A percentile compares a stretch with the other conserved stretches of the same genome.
Conservation (phyloP, 2,113 vertebrate species). For the Apodemus speciosus region DNA sequence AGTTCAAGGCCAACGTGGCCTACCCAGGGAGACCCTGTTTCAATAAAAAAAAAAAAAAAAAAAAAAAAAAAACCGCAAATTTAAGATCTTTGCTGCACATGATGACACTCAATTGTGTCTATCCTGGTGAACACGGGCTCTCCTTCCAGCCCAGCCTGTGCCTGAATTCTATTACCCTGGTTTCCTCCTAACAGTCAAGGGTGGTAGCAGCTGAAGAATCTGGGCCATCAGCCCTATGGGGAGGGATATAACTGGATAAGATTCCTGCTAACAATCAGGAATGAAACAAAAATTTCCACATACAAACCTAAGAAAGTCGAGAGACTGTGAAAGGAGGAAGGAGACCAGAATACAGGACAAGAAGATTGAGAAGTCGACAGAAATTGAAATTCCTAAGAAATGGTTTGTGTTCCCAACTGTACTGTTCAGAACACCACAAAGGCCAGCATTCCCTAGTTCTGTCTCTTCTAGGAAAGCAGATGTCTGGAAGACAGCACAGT, state of each 20-base stretch:
- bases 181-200: conserved; percentile 63
- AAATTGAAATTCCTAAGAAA: conserved; percentile 48
- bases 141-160: conserved; percentile 51
- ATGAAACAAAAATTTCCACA: conserved; percentile 57
- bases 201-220: conserved; percentile 53
- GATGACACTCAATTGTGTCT: conserved; percentile 66
- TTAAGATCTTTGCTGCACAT: conserved; percentile 11
- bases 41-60: too few species aligned
- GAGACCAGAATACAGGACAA: not conserved
- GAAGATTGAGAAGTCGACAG: not conserved
- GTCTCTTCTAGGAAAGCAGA: conserved; percentile 56
- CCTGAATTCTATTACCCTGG: conserved; percentile 77
- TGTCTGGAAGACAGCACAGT: conserved; percentile 9
- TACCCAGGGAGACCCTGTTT: not conserved
- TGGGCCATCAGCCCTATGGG: conserved; percentile 53
- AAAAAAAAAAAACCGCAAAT: not conserved
- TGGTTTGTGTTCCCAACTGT: not conserved
- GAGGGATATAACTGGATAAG: conserved; percentile 34
- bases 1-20: not conserved
- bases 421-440: conserved; percentile 40
- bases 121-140: conserved; percentile 66
- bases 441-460: conserved; percentile 14
- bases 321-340: not conserved
- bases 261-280: conserved; percentile 27
- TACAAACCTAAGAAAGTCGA: conserved; percentile 31